Evolutionary conservation across 2,888 invertebrate genomes (phyloP).

Genomic region (Eueremaeus valkanovi): DNA sequence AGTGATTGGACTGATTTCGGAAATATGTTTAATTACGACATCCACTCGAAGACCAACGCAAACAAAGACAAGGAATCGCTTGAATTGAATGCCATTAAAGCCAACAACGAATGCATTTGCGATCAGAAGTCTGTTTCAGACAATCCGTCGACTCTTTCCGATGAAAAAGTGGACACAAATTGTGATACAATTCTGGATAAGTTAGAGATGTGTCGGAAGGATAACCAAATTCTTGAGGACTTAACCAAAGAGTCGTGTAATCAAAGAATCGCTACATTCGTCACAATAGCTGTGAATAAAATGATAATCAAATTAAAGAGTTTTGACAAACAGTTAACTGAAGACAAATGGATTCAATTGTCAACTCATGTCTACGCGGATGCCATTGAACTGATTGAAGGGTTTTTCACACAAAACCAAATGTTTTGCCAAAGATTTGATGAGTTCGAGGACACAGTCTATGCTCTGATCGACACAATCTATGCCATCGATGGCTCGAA

Average conservation of each 20-base stretch:
- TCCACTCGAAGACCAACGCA: conserved; percentile 1
- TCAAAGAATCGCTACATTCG: conserved; percentile 1
- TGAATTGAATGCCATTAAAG: background rate
- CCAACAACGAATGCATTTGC: background rate
- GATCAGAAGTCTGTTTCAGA: background rate
- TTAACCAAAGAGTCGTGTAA: background rate
- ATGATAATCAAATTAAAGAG: background rate
- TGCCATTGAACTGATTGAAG: background rate
- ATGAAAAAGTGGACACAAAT: background rate
- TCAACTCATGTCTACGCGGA: background rate
- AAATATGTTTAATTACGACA: conserved; percentile 27
- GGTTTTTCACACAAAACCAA: background rate
- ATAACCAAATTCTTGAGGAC: background rate
- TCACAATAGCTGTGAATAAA: background rate
- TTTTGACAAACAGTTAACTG: background rate
- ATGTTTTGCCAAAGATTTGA: conserved; percentile 7
- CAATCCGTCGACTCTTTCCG: background rate
- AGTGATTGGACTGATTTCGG: conserved; percentile 7
- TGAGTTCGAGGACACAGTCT: conserved; percentile 18
- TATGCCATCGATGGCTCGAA: background rate
- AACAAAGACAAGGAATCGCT: background rate
- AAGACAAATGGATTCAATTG: background rate
- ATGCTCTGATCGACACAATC: background rate
- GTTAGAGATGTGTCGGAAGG: background rate
- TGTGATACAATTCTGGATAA: conserved; percentile 20